Evolutionary conservation across 2,888 invertebrate species (phyloP).

Genomic region (Nudaria mundana): DNA sequence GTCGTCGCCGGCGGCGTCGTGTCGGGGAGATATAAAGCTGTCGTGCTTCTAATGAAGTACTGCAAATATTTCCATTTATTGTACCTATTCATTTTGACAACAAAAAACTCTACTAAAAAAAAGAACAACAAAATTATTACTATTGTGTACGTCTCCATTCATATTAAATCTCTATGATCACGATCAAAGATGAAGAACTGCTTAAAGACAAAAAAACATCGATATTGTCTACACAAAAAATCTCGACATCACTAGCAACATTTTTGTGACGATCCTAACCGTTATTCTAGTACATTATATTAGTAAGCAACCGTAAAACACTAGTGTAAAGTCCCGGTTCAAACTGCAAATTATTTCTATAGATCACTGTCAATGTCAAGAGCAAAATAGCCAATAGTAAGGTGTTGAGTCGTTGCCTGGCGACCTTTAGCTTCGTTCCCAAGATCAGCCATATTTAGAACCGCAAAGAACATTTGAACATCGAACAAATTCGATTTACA

Average conservation of each 20-base stretch:
- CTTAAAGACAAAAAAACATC: too few species aligned
- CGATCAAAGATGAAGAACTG: too few species aligned
- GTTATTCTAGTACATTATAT: conserved; percentile 14
- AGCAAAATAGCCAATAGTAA: conserved; percentile 23
- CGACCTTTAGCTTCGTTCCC: conserved; percentile 28
- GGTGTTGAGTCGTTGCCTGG: conserved; percentile 33
- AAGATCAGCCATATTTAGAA: conserved; percentile 21
- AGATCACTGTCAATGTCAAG: conserved; percentile 32
- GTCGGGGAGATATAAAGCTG: too few species aligned
- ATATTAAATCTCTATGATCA: too few species aligned
- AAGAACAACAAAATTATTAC: too few species aligned
- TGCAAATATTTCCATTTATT: too few species aligned
- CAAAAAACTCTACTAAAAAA: not conserved
- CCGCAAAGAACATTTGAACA: conserved; percentile 11
- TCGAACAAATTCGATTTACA: not conserved
- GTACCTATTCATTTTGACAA: not conserved
- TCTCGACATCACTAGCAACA: too few species aligned
- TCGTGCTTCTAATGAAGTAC: too few species aligned
- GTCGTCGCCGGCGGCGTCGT: too few species aligned
- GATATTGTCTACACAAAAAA: too few species aligned
- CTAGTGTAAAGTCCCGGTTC: conserved; percentile 16
- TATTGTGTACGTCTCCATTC: too few species aligned
- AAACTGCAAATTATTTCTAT: conserved; percentile 20
- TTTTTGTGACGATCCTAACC: too few species aligned
- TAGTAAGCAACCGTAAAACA: conserved; percentile 18